Evolutionary conservation across 2,113 vertebrate species (phyloP).

Genomic region (Martes martes): DNA sequence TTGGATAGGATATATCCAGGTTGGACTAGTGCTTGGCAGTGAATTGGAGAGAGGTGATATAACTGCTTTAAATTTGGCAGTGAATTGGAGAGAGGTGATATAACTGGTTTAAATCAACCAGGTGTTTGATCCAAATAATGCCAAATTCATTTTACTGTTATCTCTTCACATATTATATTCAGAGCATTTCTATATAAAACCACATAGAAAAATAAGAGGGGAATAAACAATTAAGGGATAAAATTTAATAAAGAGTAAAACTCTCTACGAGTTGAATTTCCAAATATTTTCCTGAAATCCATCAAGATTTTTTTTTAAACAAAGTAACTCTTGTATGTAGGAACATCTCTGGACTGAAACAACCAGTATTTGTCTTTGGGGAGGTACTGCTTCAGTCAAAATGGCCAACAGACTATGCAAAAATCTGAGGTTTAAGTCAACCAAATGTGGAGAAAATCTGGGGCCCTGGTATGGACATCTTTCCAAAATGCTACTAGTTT

Average conservation of each 20-base stretch:
- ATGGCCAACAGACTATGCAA: not conserved
- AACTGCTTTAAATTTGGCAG: not conserved
- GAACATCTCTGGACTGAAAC: not conserved
- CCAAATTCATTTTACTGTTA: not conserved
- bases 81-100: not conserved
- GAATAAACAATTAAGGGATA: not conserved
- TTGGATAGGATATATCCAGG: not conserved
- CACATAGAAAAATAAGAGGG: not conserved
- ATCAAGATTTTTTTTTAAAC: not conserved
- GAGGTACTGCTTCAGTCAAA: not conserved
- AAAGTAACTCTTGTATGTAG: not conserved
- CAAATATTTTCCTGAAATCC: slow-evolving; percentile 29
- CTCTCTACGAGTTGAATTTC: not conserved
- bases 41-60: not conserved
- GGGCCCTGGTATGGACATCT: not conserved
- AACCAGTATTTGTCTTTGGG: not conserved
- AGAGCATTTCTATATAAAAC: not conserved
- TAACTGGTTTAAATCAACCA: not conserved
- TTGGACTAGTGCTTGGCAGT: not conserved
- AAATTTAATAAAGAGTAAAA: not conserved
- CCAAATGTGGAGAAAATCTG: slow-evolving; percentile 47
- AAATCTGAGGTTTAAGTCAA: not conserved
- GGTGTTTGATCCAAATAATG: not conserved
- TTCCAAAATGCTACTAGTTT: slow-evolving; percentile 51
- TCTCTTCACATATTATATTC: not conserved